These are phyloP conservation scores for Druceiella hillmani DNA, from an alignment of 2,888 invertebrate species.

Conservation along the genomic window DNA sequence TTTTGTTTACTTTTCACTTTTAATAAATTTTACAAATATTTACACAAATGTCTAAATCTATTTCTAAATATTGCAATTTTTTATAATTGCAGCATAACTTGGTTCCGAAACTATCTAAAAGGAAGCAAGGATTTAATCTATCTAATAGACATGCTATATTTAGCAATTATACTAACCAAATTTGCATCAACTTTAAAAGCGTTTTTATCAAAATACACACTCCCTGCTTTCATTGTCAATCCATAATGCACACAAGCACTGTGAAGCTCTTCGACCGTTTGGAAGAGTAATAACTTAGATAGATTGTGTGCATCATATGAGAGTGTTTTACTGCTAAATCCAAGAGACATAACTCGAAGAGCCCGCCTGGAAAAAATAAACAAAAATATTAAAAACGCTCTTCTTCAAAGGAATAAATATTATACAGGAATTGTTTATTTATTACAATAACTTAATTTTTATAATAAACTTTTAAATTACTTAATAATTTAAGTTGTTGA, in stretches of 20 bases:
- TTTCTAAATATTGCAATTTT: too few relatives aligned
- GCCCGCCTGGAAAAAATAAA: slow-evolving; percentile 41
- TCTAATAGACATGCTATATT: too few relatives aligned
- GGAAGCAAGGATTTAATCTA: too few relatives aligned
- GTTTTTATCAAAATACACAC: slow-evolving; percentile 35
- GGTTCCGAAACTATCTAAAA: too few relatives aligned
- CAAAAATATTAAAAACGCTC: slow-evolving; percentile 9
- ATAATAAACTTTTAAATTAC: too few relatives aligned
- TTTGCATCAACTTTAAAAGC: slow-evolving; percentile 36
- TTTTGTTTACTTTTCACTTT: too few relatives aligned
- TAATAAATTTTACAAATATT: too few relatives aligned
- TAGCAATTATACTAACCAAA: slow-evolving; percentile 39
- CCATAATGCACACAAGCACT: slow-evolving; percentile 49
- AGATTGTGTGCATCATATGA: slow-evolving; percentile 44
- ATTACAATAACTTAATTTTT: too few relatives aligned
- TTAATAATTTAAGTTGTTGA: too few relatives aligned
- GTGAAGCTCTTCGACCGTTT: slow-evolving; percentile 33
- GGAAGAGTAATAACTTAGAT: slow-evolving; percentile 43
- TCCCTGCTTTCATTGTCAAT: slow-evolving; percentile 31
- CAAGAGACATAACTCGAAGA: slow-evolving; percentile 49
- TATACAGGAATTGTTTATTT: too few relatives aligned
- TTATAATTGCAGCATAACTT: too few relatives aligned
- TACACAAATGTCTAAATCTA: too few relatives aligned
- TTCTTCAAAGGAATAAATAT: slow-evolving; percentile 6
- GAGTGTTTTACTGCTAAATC: slow-evolving; percentile 53